phyloP scores from a whole-genome alignment of 2,113 vertebrate genomes.

The Nicator chloris region DNA sequence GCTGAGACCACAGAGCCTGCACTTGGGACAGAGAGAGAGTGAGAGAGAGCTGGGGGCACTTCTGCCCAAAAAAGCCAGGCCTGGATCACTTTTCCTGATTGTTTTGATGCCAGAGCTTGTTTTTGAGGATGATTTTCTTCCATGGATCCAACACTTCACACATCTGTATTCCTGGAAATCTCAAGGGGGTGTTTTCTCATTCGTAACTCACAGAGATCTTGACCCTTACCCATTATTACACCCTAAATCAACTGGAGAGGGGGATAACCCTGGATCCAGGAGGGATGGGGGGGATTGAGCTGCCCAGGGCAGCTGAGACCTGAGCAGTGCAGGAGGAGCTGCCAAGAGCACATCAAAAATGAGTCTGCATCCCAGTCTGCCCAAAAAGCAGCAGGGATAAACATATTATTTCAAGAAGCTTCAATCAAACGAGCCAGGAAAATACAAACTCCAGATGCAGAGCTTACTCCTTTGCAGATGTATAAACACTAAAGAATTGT shows the following conservation, averaged over 20 bases:
- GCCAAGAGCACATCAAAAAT: neutral
- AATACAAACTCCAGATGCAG: neutral
- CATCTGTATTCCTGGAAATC: neutral
- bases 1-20: neutral
- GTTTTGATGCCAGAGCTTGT: neutral
- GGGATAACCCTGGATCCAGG: neutral
- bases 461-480: accelerated
- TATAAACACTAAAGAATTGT: neutral
- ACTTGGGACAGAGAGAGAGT: neutral
- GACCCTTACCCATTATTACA: neutral
- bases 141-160: neutral
- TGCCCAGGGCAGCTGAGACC: neutral
- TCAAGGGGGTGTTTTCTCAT: neutral
- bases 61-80: neutral
- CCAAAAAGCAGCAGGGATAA: neutral
- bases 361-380: neutral
- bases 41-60: neutral
- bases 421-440: neutral
- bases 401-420: neutral
- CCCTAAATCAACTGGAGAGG: neutral
- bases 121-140: neutral
- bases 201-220: neutral
- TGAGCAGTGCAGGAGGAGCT: neutral
- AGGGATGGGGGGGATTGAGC: neutral
- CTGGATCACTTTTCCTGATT: neutral